phyloP scores from a whole-genome alignment of 2,797 vertebrate species.

The Apodemus agrarius region DNA sequence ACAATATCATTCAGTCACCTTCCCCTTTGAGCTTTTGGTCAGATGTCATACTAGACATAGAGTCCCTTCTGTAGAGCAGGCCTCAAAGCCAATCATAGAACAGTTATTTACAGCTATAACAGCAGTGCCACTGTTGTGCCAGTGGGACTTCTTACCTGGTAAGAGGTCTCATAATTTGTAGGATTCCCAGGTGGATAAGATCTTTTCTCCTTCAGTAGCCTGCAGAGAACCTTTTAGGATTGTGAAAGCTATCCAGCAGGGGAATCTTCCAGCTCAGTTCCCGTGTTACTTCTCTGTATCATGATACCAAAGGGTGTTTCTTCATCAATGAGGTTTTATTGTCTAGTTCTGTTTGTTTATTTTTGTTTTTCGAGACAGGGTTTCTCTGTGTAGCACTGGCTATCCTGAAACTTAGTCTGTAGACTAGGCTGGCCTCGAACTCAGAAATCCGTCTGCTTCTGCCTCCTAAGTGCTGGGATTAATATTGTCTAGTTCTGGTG shows the following conservation, averaged over 20 bases:
- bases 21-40: not conserved
- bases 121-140: not conserved
- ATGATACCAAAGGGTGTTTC: not conserved
- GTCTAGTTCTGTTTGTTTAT: not conserved
- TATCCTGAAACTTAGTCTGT: too few species aligned
- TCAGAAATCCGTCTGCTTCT: too few species aligned
- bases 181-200: not conserved
- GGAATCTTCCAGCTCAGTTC: not conserved
- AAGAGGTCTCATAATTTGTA: not conserved
- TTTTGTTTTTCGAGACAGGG: too few species aligned
- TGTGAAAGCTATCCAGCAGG: not conserved
- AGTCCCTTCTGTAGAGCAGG: not conserved
- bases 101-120: not conserved
- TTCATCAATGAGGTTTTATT: not conserved
- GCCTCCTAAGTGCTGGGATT: too few species aligned
- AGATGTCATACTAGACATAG: not conserved
- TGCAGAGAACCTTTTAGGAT: not conserved
- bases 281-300: not conserved
- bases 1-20: not conserved
- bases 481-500: not conserved
- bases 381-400: too few species aligned
- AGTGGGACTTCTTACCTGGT: not conserved
- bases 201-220: not conserved
- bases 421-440: too few species aligned
- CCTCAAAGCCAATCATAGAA: not conserved